Conservation (phyloP, 2,888 invertebrate genomes). For the Schizotus pectinicornis region DNA sequence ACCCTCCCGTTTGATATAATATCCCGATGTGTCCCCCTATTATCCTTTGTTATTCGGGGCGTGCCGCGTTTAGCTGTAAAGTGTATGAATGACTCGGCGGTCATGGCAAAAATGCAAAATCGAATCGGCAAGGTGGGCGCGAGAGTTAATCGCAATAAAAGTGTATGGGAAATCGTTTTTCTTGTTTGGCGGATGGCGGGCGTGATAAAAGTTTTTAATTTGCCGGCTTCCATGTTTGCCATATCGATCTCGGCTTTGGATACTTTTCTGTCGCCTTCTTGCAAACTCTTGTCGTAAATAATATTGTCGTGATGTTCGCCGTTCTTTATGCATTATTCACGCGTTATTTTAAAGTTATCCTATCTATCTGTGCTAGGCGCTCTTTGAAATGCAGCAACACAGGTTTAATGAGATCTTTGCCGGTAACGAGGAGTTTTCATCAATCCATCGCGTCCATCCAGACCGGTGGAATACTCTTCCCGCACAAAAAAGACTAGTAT, state of each 20-base stretch:
- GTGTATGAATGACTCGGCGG: constrained; percentile 8
- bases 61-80: constrained; percentile 17
- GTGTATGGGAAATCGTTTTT: not conserved
- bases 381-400: constrained; percentile 22
- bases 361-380: constrained; percentile 32
- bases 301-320: constrained; percentile 38
- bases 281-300: constrained; percentile 38
- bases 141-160: constrained; percentile 11
- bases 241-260: constrained; percentile 17
- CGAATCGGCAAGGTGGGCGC: not conserved
- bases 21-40: constrained; percentile 18
- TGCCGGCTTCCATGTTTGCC: constrained; percentile 16
- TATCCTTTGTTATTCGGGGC: constrained; percentile 16
- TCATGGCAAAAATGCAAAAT: constrained; percentile 5
- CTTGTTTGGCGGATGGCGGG: not conserved
- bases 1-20: constrained; percentile 16
- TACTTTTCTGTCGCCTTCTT: constrained; percentile 19
- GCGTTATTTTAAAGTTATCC: constrained; percentile 29
- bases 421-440: too few relatives aligned
- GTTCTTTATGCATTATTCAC: constrained; percentile 41
- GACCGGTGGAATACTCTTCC: too few relatives aligned
- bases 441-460: too few relatives aligned
- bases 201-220: constrained; percentile 24
- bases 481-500: too few relatives aligned
- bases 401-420: constrained; percentile 8